Conservation (phyloP, 2,888 invertebrate genomes). For the Drosophila setosimentum region DNA sequence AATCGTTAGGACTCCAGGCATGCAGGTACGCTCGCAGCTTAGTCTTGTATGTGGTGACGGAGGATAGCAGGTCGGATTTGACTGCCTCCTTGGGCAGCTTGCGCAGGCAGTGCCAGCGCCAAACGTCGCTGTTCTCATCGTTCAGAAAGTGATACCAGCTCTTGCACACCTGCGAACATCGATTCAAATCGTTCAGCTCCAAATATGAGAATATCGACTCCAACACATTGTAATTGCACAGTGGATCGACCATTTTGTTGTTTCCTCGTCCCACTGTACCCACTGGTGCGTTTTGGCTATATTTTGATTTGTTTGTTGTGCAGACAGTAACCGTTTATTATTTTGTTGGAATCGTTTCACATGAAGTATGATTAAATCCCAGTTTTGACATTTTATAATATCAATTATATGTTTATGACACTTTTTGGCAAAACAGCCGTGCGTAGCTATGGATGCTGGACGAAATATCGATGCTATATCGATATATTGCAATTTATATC, state of each 20-base stretch:
- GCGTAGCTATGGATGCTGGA: neutral
- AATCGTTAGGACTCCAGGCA: conserved; percentile 99
- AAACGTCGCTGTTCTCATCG: conserved; percentile 97
- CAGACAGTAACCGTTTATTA: conserved; percentile 5
- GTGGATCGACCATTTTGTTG: conserved; percentile 87
- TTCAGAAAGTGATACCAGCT: conserved; percentile 95
- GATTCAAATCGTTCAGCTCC: conserved; percentile 93
- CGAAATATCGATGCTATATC: conserved; percentile 15
- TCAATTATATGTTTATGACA: conserved; percentile 36
- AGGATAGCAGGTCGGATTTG: conserved; percentile 95
- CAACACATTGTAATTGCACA: conserved; percentile 92
- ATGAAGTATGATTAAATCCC: conserved; percentile 23
- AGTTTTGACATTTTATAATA: conserved; percentile 45
- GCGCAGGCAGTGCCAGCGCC: conserved; percentile 95
- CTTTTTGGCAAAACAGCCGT: conserved; percentile 50
- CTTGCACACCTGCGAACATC: conserved; percentile 96
- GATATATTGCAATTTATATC: neutral
- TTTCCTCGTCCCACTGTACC: conserved; percentile 32
- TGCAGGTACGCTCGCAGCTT: conserved; percentile 97
- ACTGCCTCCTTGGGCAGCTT: conserved; percentile 92
- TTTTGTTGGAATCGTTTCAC: conserved; percentile 33
- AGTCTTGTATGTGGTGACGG: conserved; percentile 95
- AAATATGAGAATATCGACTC: conserved; percentile 97
- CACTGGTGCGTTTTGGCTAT: conserved; percentile 8
- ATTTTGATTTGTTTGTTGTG: conserved; percentile 3